phyloP scores from a whole-genome alignment of 64 coral and sea anemone species.

The Platygyra sinensis region DNA sequence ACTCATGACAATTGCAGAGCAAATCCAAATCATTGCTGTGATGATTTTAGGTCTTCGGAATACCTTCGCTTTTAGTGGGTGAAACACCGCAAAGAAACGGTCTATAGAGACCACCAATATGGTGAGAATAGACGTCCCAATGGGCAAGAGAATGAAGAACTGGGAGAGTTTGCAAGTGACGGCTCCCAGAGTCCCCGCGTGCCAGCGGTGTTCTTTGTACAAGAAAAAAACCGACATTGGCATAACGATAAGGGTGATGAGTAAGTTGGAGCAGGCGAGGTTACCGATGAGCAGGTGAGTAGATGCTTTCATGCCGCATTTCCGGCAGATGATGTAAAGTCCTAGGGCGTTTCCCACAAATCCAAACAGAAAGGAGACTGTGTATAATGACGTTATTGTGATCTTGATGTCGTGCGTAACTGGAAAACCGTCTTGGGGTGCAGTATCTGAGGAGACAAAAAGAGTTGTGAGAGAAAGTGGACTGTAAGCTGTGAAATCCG shows the following conservation, averaged over 20 bases:
- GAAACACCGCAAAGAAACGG: slow-evolving; percentile 73
- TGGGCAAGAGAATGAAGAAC: slow-evolving; percentile 57
- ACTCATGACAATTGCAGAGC: slow-evolving; percentile 35
- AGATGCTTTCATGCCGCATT: slow-evolving; percentile 49
- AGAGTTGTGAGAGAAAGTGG: not conserved
- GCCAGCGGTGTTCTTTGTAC: slow-evolving; percentile 18
- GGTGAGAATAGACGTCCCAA: slow-evolving; percentile 68
- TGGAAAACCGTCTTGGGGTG: not conserved
- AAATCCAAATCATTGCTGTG: slow-evolving; percentile 63
- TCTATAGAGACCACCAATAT: slow-evolving; percentile 75
- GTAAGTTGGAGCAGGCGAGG: slow-evolving; percentile 67
- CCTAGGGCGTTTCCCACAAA: slow-evolving; percentile 65
- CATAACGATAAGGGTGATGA: slow-evolving; percentile 55
- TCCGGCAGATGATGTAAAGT: slow-evolving; percentile 47
- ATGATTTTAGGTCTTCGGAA: slow-evolving; percentile 60
- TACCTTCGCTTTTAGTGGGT: slow-evolving; percentile 56
- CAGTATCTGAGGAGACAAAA: not conserved
- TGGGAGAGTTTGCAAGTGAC: slow-evolving; percentile 59
- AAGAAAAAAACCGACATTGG: slow-evolving; percentile 50
- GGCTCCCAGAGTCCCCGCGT: slow-evolving; percentile 27
- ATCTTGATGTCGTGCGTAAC: not conserved
- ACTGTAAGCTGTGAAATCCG: no score
- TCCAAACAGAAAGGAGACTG: slow-evolving; percentile 52
- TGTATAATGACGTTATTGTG: slow-evolving; percentile 42
- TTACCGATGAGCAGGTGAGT: slow-evolving; percentile 73